Base-by-base conservation (phyloP, 2,888 invertebrate genomes). In the Lithophane leautieri region DNA sequence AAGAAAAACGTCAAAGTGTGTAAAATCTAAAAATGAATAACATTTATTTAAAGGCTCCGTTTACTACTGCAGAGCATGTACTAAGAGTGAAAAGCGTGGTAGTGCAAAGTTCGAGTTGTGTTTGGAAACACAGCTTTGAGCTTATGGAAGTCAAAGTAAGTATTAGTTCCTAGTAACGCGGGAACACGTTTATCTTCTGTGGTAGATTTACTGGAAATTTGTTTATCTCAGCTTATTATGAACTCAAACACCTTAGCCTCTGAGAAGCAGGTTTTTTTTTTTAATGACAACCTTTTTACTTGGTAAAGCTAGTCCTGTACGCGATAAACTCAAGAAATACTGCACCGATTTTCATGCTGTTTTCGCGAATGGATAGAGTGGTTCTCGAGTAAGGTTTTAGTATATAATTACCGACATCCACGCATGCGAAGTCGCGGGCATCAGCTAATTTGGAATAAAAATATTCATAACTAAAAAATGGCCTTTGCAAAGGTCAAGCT, bases 41-140 rank as follows among this genome's bases (percentile, higher is more conserved):
- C 25, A 25, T 73, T 12, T 40, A 47, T 12, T 11, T 12, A 28
- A 28, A 34, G 16, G 1, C 9, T 54, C 1, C 0, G 14, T 56
- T 42, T 4, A 58, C 11, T 8, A 11, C 8, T 58, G 28, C 9
- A 56, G 14, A 9, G 14, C 22, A 50, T 58, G 14, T 19, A 52
- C 28, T 50, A 47, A 12, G 11, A 70, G 34, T 11, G 12, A 52
- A 60, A 65, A 16, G 16, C 28, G 16, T 54, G 25, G 19, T 19
- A 54, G 47, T 47, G 54, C 28, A 54, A 76, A 61, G 47, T 62
- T 80, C 11, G 4, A 54, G 19, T 7, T 28, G 19, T 47, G 40
- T 28, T 42, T 12, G 4, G 22, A n/a, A 71, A 34, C 4, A 14
- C 34, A 52, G 47, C 61, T 60, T 52, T 11, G 14, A 47, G 14